Evolutionary conservation across 2,113 vertebrate species (phyloP), one percentile per base, ranked within the genome.

Genomic region (Capreolus pygargus): DNA sequence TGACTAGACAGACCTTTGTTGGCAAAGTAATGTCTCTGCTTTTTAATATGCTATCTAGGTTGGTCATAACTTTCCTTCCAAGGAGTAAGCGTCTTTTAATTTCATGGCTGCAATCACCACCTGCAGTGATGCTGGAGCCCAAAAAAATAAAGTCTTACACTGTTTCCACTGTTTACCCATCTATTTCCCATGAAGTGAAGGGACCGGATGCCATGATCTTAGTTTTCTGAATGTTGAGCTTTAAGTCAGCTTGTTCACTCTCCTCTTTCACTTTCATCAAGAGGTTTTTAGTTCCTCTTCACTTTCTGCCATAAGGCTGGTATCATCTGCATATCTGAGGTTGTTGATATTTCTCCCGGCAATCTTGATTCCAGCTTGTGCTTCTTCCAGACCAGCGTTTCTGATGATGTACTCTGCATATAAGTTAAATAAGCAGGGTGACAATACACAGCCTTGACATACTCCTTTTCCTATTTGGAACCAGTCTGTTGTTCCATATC

Each of bases 81-180:
- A 67, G 8, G 33, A 19, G 33, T 67, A 67, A 67, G 16, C 4
- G 0, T 67, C 64, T 67, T 67, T 67, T 67, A 21, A 67, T 67
- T 67, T 67, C 0, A 67, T 19, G 64, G 17, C 33, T 67, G 17
- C 33, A 36, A 4, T 36, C 33, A 36, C 64, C 33, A 36, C 36
- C 33, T 36, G 33, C 8, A 67, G 8, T 67, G 4, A 36, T 67
- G 19, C 1, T 36, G 8, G 64, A 36, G 33, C 4, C 33, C 33
- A 2, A 17, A 0, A 36, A 36, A 36, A 36, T n/a, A 19, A n/a
- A 36, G 64, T 21, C 64, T 36, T 8, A 0, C 33, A 4, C 61
- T n/a, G 3, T n/a, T 64, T 64, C 4, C 33, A 21, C 64, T 67
- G 16, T n/a, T 36, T 36, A 16, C 33, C 16, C 64, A 67, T 36